A percentile compares a stretch with the other conserved stretches of the same genome.
Evolutionary conservation across 2,888 invertebrate species (phyloP).

Genomic region (Molanna angustata): DNA sequence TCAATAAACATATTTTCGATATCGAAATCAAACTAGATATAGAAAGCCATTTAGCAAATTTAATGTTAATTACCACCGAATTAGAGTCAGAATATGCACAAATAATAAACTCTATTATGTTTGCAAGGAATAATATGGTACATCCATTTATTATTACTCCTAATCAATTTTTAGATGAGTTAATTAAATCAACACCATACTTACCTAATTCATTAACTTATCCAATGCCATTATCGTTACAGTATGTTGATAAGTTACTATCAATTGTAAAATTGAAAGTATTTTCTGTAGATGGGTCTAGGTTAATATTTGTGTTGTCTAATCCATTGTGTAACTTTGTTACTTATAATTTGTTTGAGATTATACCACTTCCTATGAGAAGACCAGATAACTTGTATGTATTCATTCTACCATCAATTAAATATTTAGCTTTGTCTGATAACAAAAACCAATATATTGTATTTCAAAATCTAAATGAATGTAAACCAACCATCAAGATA

Average conservation of each 20-base stretch:
- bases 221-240: background rate
- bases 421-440: slow-evolving; percentile 5
- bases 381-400: slow-evolving; percentile 2
- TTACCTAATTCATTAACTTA: background rate
- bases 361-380: slow-evolving; percentile 1
- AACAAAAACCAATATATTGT: slow-evolving; percentile 3
- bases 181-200: background rate
- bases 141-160: slow-evolving; percentile 32
- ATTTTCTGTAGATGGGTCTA: background rate
- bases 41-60: slow-evolving; percentile 24
- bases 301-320: slow-evolving; percentile 5
- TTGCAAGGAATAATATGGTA: slow-evolving; percentile 28
- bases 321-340: slow-evolving; percentile 6
- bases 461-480: slow-evolving; percentile 6
- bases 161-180: slow-evolving; percentile 4
- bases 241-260: slow-evolving; percentile 1
- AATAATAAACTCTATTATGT: slow-evolving; percentile 26
- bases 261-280: background rate
- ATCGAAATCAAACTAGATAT: slow-evolving; percentile 8
- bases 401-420: slow-evolving; percentile 4
- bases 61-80: slow-evolving; percentile 26
- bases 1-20: slow-evolving; percentile 4
- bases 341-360: slow-evolving; percentile 2
- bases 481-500: background rate
- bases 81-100: slow-evolving; percentile 23